phyloP scores from a whole-genome alignment of 2,888 invertebrate species.

The Eremobia ochroleuca region DNA sequence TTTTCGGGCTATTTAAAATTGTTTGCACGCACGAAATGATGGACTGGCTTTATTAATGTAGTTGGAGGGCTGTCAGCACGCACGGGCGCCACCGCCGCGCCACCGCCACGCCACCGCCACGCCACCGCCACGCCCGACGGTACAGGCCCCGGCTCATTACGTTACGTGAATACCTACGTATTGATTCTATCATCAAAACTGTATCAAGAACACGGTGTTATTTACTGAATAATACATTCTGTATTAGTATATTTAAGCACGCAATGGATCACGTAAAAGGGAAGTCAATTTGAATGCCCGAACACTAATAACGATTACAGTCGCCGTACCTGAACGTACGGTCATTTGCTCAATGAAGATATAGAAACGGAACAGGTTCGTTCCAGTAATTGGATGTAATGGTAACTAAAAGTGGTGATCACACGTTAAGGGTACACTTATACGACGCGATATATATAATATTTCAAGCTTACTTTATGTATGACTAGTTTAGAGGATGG shows the following conservation, averaged over 20 bases:
- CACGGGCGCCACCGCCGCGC: constrained; percentile 81
- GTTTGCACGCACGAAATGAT: constrained; percentile 86
- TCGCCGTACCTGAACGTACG: constrained; percentile 57
- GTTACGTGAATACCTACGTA: constrained; percentile 78
- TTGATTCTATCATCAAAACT: constrained; percentile 82
- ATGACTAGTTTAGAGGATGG: constrained; percentile 91
- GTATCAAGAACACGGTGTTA: constrained; percentile 84
- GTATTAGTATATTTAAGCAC: constrained; percentile 86
- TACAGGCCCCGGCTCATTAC: constrained; percentile 77
- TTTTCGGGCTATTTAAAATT: constrained; percentile 85
- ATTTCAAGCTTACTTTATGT: constrained; percentile 83
- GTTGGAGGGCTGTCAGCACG: constrained; percentile 83
- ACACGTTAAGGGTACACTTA: constrained; percentile 79
- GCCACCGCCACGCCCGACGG: constrained; percentile 33
- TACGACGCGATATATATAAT: constrained; percentile 77
- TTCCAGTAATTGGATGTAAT: constrained; percentile 65
- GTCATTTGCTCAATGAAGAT: constrained; percentile 73
- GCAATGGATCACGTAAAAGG: constrained; percentile 80
- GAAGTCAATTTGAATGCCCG: constrained; percentile 75
- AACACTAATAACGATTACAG: constrained; percentile 77
- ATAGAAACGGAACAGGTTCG: constrained; percentile 70
- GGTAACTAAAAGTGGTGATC: constrained; percentile 73
- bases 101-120: constrained; percentile 37
- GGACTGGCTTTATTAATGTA: constrained; percentile 81
- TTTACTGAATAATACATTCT: constrained; percentile 86